A percentile compares a stretch with the other conserved stretches of the same genome.
Conservation (phyloP, 2,888 invertebrate genomes). For the Podabrus alpinus region DNA sequence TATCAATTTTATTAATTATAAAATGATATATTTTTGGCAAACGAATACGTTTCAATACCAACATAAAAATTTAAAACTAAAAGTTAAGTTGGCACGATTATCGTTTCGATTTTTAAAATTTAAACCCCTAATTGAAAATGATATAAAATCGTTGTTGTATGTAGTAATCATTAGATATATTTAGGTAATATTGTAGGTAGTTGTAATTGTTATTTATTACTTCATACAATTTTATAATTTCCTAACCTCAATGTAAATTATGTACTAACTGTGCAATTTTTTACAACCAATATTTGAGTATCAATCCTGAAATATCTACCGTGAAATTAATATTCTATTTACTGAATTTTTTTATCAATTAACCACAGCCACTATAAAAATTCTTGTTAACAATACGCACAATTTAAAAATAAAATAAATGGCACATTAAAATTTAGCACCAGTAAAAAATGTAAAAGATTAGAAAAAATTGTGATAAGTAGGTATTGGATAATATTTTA, state of each 20-base stretch:
- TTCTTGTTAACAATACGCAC: conserved; percentile 10
- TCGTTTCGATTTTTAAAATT: background rate
- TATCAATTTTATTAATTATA: background rate
- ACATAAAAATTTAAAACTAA: background rate
- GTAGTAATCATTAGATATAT: background rate
- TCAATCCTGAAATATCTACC: background rate
- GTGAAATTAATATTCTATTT: background rate
- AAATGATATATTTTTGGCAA: background rate
- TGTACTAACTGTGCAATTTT: background rate
- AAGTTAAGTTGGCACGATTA: background rate
- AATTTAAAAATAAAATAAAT: conserved; percentile 9
- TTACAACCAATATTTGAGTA: background rate
- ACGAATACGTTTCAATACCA: background rate
- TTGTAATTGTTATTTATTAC: background rate
- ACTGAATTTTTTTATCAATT: conserved; percentile 6
- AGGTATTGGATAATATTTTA: background rate
- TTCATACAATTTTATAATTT: background rate
- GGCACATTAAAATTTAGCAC: conserved; percentile 14
- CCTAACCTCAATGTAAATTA: background rate
- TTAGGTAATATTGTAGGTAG: background rate
- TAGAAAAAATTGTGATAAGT: background rate
- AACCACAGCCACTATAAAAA: conserved; percentile 23
- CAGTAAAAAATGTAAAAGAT: conserved; percentile 11
- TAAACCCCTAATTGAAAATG: background rate
- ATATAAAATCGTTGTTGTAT: background rate